phyloP scores from a whole-genome alignment of 2,113 vertebrate species.

The Psilopsiagon aurifrons region DNA sequence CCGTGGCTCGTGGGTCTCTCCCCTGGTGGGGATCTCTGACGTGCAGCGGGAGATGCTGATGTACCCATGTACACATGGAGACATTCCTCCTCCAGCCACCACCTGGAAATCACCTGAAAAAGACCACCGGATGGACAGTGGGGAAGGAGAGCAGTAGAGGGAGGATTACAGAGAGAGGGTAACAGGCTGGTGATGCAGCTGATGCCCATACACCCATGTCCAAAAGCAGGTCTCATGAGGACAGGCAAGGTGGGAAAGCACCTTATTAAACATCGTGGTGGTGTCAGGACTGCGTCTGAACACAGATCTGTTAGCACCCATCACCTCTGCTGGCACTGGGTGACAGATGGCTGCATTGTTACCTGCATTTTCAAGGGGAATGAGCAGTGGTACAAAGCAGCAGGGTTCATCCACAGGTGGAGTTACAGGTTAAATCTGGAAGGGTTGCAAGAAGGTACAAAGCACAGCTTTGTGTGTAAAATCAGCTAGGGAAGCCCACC shows the following conservation, averaged over 20 bases:
- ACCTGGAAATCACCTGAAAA: neutral
- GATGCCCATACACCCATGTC: neutral
- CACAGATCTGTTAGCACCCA: neutral
- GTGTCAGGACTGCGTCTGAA: neutral
- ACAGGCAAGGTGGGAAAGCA: neutral
- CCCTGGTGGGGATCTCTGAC: neutral
- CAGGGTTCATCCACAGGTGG: neutral
- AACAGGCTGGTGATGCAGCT: neutral
- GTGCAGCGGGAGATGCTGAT: neutral
- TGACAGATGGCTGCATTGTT: neutral
- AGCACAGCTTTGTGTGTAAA: neutral
- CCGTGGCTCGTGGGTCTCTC: fast-evolving
- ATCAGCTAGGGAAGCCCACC: neutral
- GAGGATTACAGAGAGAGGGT: neutral
- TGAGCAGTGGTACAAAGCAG: neutral
- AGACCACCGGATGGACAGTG: neutral
- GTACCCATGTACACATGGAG: neutral
- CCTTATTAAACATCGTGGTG: neutral
- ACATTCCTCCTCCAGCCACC: neutral
- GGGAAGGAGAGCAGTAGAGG: neutral
- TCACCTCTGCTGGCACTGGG: neutral
- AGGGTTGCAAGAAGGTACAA: neutral
- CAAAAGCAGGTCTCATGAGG: neutral
- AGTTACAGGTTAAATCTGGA: neutral
- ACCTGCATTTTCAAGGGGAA: neutral